Base-by-base conservation (phyloP, 2,888 invertebrate genomes). In the Catocala fraxini region DNA sequence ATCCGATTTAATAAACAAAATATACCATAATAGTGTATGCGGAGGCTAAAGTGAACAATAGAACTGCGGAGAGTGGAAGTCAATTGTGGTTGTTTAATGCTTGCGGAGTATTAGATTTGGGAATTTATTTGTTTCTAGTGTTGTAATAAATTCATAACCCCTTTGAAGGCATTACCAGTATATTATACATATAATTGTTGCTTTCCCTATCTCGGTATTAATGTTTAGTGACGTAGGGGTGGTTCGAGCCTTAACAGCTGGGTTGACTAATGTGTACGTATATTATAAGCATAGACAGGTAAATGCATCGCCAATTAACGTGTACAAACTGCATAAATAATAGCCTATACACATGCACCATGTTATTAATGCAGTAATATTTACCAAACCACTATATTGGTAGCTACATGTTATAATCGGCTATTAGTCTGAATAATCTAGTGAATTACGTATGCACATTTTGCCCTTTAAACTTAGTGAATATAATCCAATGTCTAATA, bases 281-380 rank as follows among this genome's bases (percentile, higher is more conserved):
- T 77, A 78, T 79, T 79, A 25, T 25, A 25, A 77, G 59, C 77
- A 79, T 71, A 55, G 75, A 75, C 78, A 81, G 79, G 79, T 84
- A 81, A 68, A 83, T 83, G 78, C 74, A 69, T 59, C 55, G 51
- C 65, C 83, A 75, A 87, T 83, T 85, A 85, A 84, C 86, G 82
- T 82, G 69, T 76, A 81, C 84, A 80, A 81, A 82, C 81, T 83
- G 81, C 82, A 84, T 86, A 80, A 83, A 81, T 84, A 76, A 86
- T 84, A 71, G 73, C 70, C 71, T 68, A 75, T 77, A 71, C 63
- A 65, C 25, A 34, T 47, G 53, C 55, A 41, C 25, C 15, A n/a
- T 10, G 57, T 59, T 65, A 52, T 61, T 65, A 56, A 59, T 45
- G 39, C 58, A 68, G 71, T 75, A 68, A 74, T 39, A 39, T 39